A percentile compares a stretch with the other conserved stretches of the same genome.
These are phyloP conservation scores for Thymallus thymallus DNA, from an alignment of 2,113 vertebrate species.

Conservation along the genomic window DNA sequence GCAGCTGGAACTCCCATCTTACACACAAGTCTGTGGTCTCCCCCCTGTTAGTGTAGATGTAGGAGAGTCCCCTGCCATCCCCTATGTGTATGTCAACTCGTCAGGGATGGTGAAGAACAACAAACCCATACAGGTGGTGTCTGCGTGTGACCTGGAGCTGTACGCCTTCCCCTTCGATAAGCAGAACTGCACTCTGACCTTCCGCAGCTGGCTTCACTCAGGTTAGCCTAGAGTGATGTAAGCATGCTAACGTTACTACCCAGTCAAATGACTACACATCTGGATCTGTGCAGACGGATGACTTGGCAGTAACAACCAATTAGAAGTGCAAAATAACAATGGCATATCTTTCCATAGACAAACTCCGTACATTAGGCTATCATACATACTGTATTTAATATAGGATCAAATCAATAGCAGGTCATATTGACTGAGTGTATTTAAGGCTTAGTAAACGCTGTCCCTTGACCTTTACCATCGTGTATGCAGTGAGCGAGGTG, in stretches of 20 bases:
- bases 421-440: not conserved
- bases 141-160: conserved; percentile 79
- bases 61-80: conserved; percentile 74
- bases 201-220: conserved; percentile 80
- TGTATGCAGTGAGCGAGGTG: conserved; percentile 79
- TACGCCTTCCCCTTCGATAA: conserved; percentile 81
- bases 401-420: not conserved
- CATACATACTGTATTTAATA: too few relatives aligned
- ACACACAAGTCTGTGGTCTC: not conserved
- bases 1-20: not conserved
- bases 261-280: too few relatives aligned
- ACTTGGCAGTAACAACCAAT: too few relatives aligned
- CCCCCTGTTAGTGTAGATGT: conserved; percentile 69
- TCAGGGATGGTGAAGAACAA: conserved; percentile 80
- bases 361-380: too few relatives aligned
- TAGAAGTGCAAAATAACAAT: too few relatives aligned
- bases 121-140: conserved; percentile 80
- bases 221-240: conserved; percentile 54
- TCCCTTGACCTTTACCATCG: not conserved
- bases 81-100: conserved; percentile 84
- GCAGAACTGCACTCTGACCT: conserved; percentile 82
- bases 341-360: too few relatives aligned
- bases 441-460: not conserved
- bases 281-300: too few relatives aligned
- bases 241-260: too few relatives aligned